These are phyloP conservation scores for Bombus confusus DNA, from an alignment of 1,140 invertebrate species.

Conservation along the genomic window DNA sequence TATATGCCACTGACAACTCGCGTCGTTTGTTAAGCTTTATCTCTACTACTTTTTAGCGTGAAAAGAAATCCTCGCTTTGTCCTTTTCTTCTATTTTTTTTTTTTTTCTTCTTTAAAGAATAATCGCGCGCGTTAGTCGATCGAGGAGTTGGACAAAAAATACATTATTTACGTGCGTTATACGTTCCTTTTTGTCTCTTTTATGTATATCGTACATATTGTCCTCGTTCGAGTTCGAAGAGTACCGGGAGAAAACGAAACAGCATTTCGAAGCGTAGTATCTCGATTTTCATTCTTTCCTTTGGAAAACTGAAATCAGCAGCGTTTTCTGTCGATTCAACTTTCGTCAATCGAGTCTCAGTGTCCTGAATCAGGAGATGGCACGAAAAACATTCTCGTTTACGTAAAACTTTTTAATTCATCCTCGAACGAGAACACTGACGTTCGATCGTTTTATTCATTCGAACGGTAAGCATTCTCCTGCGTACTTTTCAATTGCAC, in stretches of 20 bases:
- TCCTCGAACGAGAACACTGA: conserved; percentile 12
- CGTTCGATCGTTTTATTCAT: conserved; percentile 15
- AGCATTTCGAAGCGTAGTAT: conserved; percentile 12
- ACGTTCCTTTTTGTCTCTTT: conserved; percentile 61
- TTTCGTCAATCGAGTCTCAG: conserved; percentile 7
- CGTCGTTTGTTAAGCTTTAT: conserved; percentile 78
- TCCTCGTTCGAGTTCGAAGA: conserved; percentile 59
- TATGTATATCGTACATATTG: conserved; percentile 38
- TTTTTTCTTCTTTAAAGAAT: neutral
- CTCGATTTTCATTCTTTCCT: neutral
- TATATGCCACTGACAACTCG: conserved; percentile 66
- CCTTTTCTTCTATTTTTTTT: conserved; percentile 57
- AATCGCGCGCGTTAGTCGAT: conserved; percentile 41
- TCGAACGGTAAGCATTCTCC: conserved; percentile 9
- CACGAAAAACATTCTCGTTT: neutral
- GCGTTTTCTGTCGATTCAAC: neutral
- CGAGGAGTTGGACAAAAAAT: conserved; percentile 37
- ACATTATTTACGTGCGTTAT: conserved; percentile 44
- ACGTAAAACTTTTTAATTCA: conserved; percentile 26
- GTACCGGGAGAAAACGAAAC: conserved; percentile 46
- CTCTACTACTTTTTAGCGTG: conserved; percentile 38
- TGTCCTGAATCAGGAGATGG: neutral
- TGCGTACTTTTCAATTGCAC: conserved; percentile 53
- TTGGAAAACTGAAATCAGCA: neutral
- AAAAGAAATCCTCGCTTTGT: conserved; percentile 59